phyloP scores from a whole-genome alignment of 2,113 vertebrate genomes.

The Craseonycteris thonglongyai region DNA sequence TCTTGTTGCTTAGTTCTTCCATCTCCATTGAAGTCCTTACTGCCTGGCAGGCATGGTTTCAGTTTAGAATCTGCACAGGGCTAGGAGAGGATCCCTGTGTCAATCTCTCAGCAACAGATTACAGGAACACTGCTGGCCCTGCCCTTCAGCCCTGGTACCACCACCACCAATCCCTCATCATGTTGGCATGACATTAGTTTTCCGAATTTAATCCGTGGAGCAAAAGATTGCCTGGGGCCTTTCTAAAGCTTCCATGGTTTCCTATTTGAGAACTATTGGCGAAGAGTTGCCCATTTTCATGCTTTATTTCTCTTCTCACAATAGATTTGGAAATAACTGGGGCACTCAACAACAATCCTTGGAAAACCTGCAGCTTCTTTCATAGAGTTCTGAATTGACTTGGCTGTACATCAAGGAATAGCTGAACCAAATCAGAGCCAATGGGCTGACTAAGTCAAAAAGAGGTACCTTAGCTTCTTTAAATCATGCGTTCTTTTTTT shows the following conservation, averaged over 20 bases:
- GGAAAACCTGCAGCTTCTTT: neutral
- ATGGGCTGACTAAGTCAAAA: neutral
- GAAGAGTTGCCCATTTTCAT: neutral
- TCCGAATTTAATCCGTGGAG: neutral
- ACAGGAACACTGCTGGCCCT: neutral
- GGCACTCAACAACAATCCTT: neutral
- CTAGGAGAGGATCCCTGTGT: neutral
- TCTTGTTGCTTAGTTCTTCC: neutral
- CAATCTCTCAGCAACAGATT: neutral
- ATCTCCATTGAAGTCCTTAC: neutral
- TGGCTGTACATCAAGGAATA: neutral
- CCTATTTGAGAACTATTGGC: neutral
- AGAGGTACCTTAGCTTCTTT: neutral
- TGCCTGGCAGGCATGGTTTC: neutral
- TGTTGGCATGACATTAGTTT: neutral
- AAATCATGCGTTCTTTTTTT: neutral
- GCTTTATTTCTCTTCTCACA: slow-evolving; percentile 15
- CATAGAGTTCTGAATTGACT: neutral
- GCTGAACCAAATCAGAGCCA: neutral
- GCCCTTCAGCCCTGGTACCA: neutral
- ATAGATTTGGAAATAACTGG: slow-evolving; percentile 45
- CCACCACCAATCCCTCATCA: neutral
- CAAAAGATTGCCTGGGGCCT: neutral
- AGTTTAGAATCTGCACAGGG: neutral
- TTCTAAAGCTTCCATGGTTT: neutral